Evolutionary conservation across 2,888 invertebrate genomes (phyloP).

Genomic region (Ormyrus rosae): DNA sequence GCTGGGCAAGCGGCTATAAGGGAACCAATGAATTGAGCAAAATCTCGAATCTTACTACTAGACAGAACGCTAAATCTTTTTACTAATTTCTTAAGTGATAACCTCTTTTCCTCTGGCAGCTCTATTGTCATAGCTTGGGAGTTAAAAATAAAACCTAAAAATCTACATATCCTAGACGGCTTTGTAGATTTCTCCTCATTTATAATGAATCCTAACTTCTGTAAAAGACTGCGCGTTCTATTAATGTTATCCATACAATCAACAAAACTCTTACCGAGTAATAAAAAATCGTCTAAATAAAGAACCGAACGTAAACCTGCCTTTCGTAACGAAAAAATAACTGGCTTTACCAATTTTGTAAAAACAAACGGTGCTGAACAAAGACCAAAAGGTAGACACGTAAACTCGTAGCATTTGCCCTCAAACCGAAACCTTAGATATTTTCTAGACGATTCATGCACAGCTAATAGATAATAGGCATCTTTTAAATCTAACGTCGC

Average conservation of each 20-base stretch:
- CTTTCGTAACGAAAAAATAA: slow-evolving; percentile 1
- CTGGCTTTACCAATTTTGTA: slow-evolving; percentile 29
- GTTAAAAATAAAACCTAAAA: slow-evolving; percentile 27
- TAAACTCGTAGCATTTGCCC: slow-evolving; percentile 52
- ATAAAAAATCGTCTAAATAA: slow-evolving; percentile 26
- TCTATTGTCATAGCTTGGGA: slow-evolving; percentile 17
- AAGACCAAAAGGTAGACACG: slow-evolving; percentile 58
- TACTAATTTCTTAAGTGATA: slow-evolving; percentile 6
- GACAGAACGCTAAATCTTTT: not conserved
- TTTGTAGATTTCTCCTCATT: slow-evolving; percentile 21
- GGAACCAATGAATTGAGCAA: slow-evolving; percentile 13
- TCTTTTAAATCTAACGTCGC: slow-evolving; percentile 52
- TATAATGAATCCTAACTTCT: slow-evolving; percentile 32
- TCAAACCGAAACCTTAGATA: slow-evolving; percentile 57
- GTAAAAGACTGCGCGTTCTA: not conserved
- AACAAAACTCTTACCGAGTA: not conserved
- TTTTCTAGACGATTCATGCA: slow-evolving; percentile 53
- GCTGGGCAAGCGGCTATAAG: slow-evolving; percentile 20
- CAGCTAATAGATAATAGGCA: slow-evolving; percentile 52
- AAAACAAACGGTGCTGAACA: slow-evolving; percentile 33
- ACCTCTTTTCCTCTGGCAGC: slow-evolving; percentile 24
- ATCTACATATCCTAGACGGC: slow-evolving; percentile 17
- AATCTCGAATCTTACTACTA: slow-evolving; percentile 20
- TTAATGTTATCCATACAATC: not conserved
- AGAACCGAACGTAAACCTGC: not conserved